Conservation (phyloP, 92 coral and sea anemone species). For the Siderastrea siderea region DNA sequence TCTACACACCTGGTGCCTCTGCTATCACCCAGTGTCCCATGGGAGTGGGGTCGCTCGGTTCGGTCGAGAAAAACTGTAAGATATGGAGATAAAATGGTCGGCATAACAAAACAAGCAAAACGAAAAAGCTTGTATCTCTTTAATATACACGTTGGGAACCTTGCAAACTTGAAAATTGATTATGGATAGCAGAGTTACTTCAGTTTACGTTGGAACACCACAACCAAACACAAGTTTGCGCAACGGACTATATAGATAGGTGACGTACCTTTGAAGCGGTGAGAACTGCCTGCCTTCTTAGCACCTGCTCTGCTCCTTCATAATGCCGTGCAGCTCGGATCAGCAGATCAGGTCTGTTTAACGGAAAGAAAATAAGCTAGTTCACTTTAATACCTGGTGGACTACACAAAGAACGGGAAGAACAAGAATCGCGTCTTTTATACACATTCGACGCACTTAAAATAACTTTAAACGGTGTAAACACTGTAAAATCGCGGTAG, state of each 20-base stretch:
- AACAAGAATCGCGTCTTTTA: too few relatives aligned
- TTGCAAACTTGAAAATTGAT: too few relatives aligned
- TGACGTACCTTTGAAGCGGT: conserved; percentile 84
- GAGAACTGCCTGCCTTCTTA: conserved; percentile 92
- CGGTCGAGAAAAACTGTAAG: conserved; percentile 78
- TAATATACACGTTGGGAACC: too few relatives aligned
- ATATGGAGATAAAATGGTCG: neutral
- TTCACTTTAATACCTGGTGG: too few relatives aligned
- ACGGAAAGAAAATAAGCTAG: neutral
- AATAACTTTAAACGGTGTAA: too few relatives aligned
- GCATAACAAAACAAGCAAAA: neutral
- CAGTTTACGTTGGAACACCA: neutral
- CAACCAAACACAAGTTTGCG: neutral
- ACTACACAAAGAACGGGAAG: too few relatives aligned
- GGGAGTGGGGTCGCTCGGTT: conserved; percentile 63
- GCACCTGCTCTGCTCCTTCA: conserved; percentile 97
- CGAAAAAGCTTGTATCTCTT: too few relatives aligned
- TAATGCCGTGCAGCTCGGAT: conserved; percentile 99
- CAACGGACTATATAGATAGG: neutral
- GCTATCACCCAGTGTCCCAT: conserved; percentile 91
- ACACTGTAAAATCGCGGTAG: too few relatives aligned
- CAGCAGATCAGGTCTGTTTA: conserved; percentile 84
- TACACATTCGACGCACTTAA: too few relatives aligned
- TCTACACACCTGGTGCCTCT: conserved; percentile 88
- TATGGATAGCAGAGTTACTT: too few relatives aligned